These are phyloP conservation scores for Hesperia comma DNA, from an alignment of 2,888 invertebrate species.

Conservation along the genomic window DNA sequence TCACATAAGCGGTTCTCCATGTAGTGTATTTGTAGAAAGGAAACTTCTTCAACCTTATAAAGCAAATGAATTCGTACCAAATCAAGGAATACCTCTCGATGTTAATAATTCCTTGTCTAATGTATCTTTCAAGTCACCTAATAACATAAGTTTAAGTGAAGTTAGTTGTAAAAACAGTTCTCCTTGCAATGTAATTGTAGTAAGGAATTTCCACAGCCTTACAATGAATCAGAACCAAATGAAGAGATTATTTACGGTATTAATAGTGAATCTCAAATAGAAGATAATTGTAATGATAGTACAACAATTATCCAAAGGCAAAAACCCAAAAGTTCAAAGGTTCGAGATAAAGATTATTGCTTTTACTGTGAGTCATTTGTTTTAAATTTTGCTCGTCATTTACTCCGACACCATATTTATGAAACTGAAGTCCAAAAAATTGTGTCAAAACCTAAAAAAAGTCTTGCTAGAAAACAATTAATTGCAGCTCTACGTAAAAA, in stretches of 20 bases:
- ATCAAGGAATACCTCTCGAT: constrained; percentile 39
- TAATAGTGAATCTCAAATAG: constrained; percentile 39
- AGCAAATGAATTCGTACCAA: constrained; percentile 42
- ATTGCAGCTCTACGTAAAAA: constrained; percentile 46
- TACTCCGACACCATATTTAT: constrained; percentile 42
- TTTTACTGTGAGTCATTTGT: constrained; percentile 43
- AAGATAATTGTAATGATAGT: constrained; percentile 36
- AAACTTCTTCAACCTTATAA: constrained; percentile 42
- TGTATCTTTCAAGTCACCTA: constrained; percentile 43
- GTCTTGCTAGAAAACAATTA: constrained; percentile 38
- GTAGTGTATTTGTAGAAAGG: constrained; percentile 42
- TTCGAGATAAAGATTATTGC: constrained; percentile 41
- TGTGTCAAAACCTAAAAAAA: constrained; percentile 39
- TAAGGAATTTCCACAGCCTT: no score
- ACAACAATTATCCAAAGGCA: constrained; percentile 40
- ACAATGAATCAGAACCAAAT: no score
- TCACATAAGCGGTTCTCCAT: constrained; percentile 42
- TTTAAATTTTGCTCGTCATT: constrained; percentile 47
- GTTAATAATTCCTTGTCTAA: constrained; percentile 41
- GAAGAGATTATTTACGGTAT: constrained; percentile 21
- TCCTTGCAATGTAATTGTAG: constrained; percentile 38
- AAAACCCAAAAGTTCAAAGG: constrained; percentile 8
- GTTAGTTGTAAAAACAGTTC: constrained; percentile 40
- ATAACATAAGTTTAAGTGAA: constrained; percentile 41
- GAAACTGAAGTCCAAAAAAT: constrained; percentile 45